Base-by-base conservation (phyloP, 35 echinoderm and acorn worm genomes). In the Apostichopus japonicus region DNA sequence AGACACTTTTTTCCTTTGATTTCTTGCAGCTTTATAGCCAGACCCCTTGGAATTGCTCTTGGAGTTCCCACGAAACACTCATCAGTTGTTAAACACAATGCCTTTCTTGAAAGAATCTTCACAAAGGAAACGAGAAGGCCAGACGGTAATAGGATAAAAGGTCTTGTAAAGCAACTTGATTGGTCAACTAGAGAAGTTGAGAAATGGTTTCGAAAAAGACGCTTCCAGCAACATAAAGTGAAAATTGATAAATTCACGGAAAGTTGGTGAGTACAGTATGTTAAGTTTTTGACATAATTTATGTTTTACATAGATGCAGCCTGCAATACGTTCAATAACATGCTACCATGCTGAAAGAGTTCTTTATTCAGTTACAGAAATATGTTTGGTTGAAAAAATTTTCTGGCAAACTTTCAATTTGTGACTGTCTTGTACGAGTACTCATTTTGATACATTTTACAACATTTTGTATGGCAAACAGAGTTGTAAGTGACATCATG, bases 41-140 rank as follows among this genome's bases (percentile, higher is more conserved):
- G 86, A 73, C 86, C 86, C 13, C 0, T 89, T 4, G 86, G 86
- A 53, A 44, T 89, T 23, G 59, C 67, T 21, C 61, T 89, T 21
- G 86, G 86, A 27, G 86, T 89, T 73, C 86, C 63, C 15, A 72
- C 23, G 53, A 67, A n/a, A 10, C 86, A 63, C 33, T 23, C n/a
- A 72, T 57, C 63, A 33, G 17, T 73, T 73, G 86, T 63, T 15
- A 54, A 82, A 57, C 61, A 79, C 16, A 99, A 96, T 84, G 84
- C 93, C n/a, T 93, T 99, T 52, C 93, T 99, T n/a, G 97, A 99
- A 90, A 96, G 96, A 57, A 93, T 92, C 24, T 96, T 90, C 86
- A 92, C 86, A 76, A 91, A 91, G 4, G 95, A 95, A 51, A 92
- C 95, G 0, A 90, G 88, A 79, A 25, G 65, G 56, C 95, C 97